Conservation (phyloP, 2,888 invertebrate genomes). For the Cyaniris semiargus region DNA sequence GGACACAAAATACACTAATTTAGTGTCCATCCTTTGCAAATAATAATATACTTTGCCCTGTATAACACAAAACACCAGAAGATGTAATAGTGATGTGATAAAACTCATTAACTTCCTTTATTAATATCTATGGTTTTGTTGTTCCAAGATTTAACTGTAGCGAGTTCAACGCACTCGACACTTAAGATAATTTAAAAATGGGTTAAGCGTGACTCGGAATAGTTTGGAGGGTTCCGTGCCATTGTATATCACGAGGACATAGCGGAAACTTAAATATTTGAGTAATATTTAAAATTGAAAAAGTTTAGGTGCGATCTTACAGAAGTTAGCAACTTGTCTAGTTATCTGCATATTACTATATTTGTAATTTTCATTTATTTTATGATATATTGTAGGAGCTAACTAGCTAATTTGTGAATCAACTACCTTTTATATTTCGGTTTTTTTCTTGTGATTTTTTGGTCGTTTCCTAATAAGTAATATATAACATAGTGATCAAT, state of each 20-base stretch:
- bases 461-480: no score
- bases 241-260: background rate
- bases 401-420: no score
- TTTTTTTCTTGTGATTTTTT: no score
- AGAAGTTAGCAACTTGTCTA: no score
- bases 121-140: conserved; percentile 24
- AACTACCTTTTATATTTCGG: no score
- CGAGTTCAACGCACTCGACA: conserved; percentile 15
- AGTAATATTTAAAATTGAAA: background rate
- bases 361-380: no score
- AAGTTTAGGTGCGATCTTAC: no score
- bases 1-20: no score
- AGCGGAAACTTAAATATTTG: background rate
- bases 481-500: no score
- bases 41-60: background rate
- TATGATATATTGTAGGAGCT: no score
- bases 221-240: background rate
- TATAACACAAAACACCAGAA: background rate
- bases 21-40: no score
- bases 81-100: background rate
- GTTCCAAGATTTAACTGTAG: conserved; percentile 20
- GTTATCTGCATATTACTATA: no score
- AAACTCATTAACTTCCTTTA: conserved; percentile 12
- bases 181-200: conserved; percentile 31
- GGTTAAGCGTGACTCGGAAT: conserved; percentile 2